Evolutionary conservation across 2,113 vertebrate genomes (phyloP), one percentile per base, ranked within the genome.

Genomic region (Stigmatopora nigra): DNA sequence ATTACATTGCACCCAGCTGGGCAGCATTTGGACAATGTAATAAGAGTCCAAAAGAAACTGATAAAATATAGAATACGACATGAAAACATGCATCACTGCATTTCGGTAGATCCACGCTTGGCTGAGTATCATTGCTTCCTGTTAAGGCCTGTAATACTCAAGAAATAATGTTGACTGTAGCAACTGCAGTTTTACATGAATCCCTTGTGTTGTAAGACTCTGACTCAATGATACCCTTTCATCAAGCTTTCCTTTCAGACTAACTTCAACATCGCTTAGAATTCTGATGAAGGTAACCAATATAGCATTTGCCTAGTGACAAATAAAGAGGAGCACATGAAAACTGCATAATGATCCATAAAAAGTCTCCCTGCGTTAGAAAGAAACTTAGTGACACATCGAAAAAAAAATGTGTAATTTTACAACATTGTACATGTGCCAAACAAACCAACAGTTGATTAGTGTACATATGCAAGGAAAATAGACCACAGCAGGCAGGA

Each of bases 1-100:
- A 69, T 61, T 78, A 41, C 20, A 25, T 56, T 59, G 69, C 56
- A 61, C 69, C 41, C 47, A 63, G 5, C 31, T 31, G 35, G 60
- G 51, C 35, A 22, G 53, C 49, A 59, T 56, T 2, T 7, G 20
- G 55, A 52, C 56, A 64, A n/a, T 16, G 7, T 16, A 48, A 19
- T 3, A 22, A 19, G n/a, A 3, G 11, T 41, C 4, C 58, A 4
- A 5, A 19, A 44, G 17, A 44, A 41, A 20, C 12, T 61, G 3
- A 68, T 22, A 13, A 60, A 17, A 46, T n/a, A n/a, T 36, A 38
- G 15, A 44, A 4, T 25, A 56, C 9, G 45, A 20, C 51, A 19
- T 58, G 19, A 57, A 46, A 63, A 0, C 0, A 41, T 10, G 11
- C 7, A 25, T 47, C 8, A n/a, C 5, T 47, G 17, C 9, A 48